Base-by-base conservation (phyloP, 2,797 vertebrate genomes). In the Sebastes variabilis region DNA sequence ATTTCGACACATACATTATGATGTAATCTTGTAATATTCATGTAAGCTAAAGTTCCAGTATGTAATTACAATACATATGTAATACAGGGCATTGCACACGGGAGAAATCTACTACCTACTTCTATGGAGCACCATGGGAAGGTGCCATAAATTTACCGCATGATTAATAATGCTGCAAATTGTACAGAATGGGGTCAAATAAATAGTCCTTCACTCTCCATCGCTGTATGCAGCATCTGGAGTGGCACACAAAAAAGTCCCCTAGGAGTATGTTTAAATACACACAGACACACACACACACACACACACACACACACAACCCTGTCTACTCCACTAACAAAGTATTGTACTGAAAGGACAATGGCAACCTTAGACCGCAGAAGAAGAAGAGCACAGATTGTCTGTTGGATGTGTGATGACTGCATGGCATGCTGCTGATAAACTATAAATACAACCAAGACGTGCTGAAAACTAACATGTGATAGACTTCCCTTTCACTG, bases 101-200 rank as follows among this genome's bases (percentile, higher is more conserved):
- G 71, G 77, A 77, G 24, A 77, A 64, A 84, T 71, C 66, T 72
- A 24, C 62, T 74, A 30, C 32, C 68, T 75, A 74, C 75, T 72
- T 80, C 22, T 68, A 52, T 68, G 46, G 9, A 74, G 59, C 79
- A 77, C 42, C 59, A 30, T 61, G 62, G 73, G 61, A 79, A 65
- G 54, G 36, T 36, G 66, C 29, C 65, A 22, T 75, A 82, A 59
- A 89, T 87, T 61, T 49, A 72, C 68, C 1, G 20, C 79, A 79
- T 92, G 81, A 93, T 93, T 90, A 90, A 92, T 94, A 90, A 89
- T 66, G 67, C 75, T 65, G 70, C 75, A 85, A 80, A 87, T 74
- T 80, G 29, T 91, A 93, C 91, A 90, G 89, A 94, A 93, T 89
- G 66, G 78, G 93, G 92, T 80, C 92, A 91, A 89, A 90, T 76